These are phyloP conservation scores for Tapirus terrestris DNA, from an alignment of 2,113 vertebrate species.

Conservation along the genomic window DNA sequence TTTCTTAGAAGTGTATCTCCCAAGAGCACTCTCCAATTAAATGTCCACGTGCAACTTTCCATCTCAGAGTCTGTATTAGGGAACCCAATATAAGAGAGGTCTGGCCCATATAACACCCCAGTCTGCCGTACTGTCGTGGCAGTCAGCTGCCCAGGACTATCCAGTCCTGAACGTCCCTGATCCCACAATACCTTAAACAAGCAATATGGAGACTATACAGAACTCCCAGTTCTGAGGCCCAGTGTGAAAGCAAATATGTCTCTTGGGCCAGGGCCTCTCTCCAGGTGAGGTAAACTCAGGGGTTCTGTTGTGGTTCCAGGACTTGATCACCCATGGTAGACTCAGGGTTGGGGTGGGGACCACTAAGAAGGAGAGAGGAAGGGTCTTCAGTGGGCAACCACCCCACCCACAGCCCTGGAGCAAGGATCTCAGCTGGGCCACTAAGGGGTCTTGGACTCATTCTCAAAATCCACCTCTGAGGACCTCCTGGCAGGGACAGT, in stretches of 20 bases:
- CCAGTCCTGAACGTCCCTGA: not conserved
- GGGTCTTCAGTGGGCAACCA: not conserved
- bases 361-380: not conserved
- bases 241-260: not conserved
- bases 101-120: not conserved
- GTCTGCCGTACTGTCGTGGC: not conserved
- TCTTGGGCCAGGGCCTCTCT: not conserved
- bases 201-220: not conserved
- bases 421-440: not conserved
- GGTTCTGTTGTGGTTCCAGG: not conserved
- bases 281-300: not conserved
- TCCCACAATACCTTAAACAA: not conserved
- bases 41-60: too few relatives aligned
- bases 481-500: not conserved
- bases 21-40: too few relatives aligned
- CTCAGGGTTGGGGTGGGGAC: not conserved
- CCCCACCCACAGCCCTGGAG: not conserved
- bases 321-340: not conserved
- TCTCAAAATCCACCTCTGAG: not conserved
- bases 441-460: not conserved
- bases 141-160: not conserved
- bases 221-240: too few relatives aligned
- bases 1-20: too few relatives aligned
- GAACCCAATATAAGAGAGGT: not conserved
- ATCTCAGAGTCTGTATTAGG: not conserved